Evolutionary conservation across 2,888 invertebrate species (phyloP), one percentile per base, ranked within the genome.

Genomic region (Andrena bicolor): DNA sequence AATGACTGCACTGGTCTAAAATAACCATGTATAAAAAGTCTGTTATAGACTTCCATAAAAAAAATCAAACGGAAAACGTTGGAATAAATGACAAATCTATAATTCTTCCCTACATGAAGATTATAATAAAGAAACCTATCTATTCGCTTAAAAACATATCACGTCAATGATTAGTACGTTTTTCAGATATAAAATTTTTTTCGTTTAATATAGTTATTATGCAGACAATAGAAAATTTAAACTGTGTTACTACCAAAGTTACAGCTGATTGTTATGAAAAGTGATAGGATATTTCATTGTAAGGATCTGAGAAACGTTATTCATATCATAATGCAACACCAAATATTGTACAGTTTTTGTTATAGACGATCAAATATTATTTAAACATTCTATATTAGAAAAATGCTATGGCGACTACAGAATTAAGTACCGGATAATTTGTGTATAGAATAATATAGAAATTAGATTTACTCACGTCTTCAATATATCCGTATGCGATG

Each of bases 401-500:
- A 20, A 51, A 48, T 5, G 16, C 2, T 13, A 51, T 5, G 16
- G 20, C 1, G 4, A 4, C 28, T 13, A 30, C 13, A 26, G 56
- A n/a, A 16, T 6, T 72, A 1, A 48, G 26, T 7, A 64, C 30
- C 41, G 2, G 7, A 28, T n/a, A 41, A 32, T 65, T 73, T 30
- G 49, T 48, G 60, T 41, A 41, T 13, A 41, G 13, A 41, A 41
- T 41, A 13, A 41, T 41, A 56, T 49, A 61, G 60, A 26, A 23
- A 64, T 61, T 49, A 23, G 32, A 10, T 4, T 8, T 60, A 82
- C 79, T 23, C 79, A 86, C 86, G 66, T 87, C 63, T 63, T 78
- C 56, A 35, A 74, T 73, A 64, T 56, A 78, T 71, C 64, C 71
- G 69, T 64, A 64, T 63, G 58, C 41, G 85, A 82, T 71, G 85